These are phyloP conservation scores for Notamacropus eugenii DNA, from an alignment of 2,797 vertebrate species.

Conservation along the genomic window DNA sequence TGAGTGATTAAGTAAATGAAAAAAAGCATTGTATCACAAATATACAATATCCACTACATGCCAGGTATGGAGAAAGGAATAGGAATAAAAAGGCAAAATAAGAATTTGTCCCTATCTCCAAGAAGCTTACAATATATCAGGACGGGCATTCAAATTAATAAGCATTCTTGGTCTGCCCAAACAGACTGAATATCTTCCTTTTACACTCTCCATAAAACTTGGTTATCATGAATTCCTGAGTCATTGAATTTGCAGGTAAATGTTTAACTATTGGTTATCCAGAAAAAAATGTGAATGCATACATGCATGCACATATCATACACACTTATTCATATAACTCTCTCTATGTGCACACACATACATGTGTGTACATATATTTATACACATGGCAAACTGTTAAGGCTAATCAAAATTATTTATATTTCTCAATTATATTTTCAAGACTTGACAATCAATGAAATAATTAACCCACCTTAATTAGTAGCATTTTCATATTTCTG, in stretches of 20 bases:
- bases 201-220: neutral
- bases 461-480: neutral
- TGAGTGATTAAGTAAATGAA: neutral
- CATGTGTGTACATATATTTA: neutral
- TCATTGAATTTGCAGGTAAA: neutral
- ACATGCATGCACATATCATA: neutral
- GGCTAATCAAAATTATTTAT: neutral
- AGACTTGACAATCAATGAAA: neutral
- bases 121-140: neutral
- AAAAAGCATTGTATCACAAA: neutral
- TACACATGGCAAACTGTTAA: neutral
- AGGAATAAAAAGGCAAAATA: neutral
- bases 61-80: neutral
- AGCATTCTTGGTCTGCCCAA: neutral
- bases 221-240: neutral
- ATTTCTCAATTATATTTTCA: neutral
- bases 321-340: neutral
- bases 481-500: no score
- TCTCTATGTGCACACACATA: no score
- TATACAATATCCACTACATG: neutral
- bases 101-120: neutral
- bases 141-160: neutral
- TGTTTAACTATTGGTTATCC: neutral
- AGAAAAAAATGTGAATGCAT: neutral
- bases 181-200: neutral